Evolutionary conservation across 2,888 invertebrate genomes (phyloP), one percentile per base, ranked within the genome.

Genomic region (Willowsia nigromaculata): DNA sequence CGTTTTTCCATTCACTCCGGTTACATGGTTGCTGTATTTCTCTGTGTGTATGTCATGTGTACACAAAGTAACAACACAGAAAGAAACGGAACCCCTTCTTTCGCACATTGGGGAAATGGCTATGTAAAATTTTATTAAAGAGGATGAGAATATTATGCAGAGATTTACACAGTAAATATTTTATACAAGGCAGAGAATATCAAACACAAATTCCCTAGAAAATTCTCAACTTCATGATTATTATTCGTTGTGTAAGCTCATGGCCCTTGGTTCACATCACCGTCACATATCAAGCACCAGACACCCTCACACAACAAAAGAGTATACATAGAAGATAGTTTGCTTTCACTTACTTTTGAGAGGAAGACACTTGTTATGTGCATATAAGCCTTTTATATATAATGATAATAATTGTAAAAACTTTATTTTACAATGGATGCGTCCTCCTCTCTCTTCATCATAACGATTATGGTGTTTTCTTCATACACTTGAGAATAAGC

Each of bases 181-280:
- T 74, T 27, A 74, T 27, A 50, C 74, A 25, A 74, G 47, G 50
- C 47, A 74, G 27, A 74, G 50, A 74, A 74, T 74, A 74, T 47
- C 43, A 74, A 47, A 74, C 47, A 74, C n/a, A 33, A 78, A 85
- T 74, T 85, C 84, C 84, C 84, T 30, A 15, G 84, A 56, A 85
- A 85, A 71, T 83, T 83, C 84, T 74, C 74, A 25, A 74, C 40
- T 85, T 85, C 84, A 85, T 85, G 84, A 85, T 56, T 85, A 74
- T 53, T 74, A 56, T 85, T 85, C 59, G 56, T 74, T 82, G 59
- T 82, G 30, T 82, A 82, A 18, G 82, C 62, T 82, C 30, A 47
- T 40, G 56, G 56, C 59, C 56, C 71, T 22, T 37, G 71, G 68
- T 68, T 83, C 74, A 74, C 84, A 59, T 85, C 65, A 27, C 59